Base-by-base conservation (phyloP, 2,888 invertebrate genomes). In the Xestia c-nigrum region DNA sequence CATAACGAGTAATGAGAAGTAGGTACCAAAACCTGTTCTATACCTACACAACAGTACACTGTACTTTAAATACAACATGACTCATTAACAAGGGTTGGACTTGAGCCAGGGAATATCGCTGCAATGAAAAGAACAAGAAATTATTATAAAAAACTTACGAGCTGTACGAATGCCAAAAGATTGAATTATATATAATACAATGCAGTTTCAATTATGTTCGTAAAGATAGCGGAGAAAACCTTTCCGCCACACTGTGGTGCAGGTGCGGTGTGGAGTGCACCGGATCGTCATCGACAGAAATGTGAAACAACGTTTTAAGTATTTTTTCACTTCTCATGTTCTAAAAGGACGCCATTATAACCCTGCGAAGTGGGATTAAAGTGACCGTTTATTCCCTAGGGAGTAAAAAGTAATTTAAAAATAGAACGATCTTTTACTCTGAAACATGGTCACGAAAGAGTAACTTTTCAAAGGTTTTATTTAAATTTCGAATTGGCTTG, bases 51-150 rank as follows among this genome's bases (percentile, higher is more conserved):
- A n/a, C 46, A 24, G 10, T 21, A 21, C 14, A n/a, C 55, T 31
- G 24, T n/a, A 21, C 38, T 46, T 69, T 63, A 47, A 77, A 55
- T 46, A 43, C 14, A 21, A 81, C 52, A 47, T 31, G n/a, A 52
- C 52, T 82, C 65, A 76, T 70, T 80, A 70, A 31, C 61, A 64
- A 31, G 3, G 31, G 19, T 43, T 81, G 78, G 61, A 75, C 6
- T 12, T 0, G 52, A 14, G 78, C 83, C 80, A 78, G 57, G 12
- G 46, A 24, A 38, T 63, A 40, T 43, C 14, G 14, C 55, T 38
- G 3, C 38, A 16, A 71, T n/a, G 63, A 38, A 57, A 52, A 72
- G 57, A 68, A 63, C 38, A 47, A 68, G 63, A 78, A 43, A 75
- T 61, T 63, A 57, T 46, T 57, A 52, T 52, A 57, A 46, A 74